These are phyloP conservation scores for Prionchulus punctatus DNA, from an alignment of 2,888 invertebrate genomes.

Conservation along the genomic window DNA sequence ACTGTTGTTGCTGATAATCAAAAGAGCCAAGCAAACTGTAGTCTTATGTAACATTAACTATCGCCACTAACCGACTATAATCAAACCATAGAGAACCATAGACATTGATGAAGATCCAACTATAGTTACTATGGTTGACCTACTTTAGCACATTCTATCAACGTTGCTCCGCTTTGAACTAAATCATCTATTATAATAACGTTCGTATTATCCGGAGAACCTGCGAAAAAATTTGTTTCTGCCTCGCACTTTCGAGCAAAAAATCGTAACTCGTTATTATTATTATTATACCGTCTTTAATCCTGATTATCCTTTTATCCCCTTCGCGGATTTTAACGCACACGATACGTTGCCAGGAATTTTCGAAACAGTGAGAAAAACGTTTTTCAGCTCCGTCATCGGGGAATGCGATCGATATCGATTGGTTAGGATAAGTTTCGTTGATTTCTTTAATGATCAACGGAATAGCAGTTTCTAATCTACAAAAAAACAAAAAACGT, in stretches of 20 bases:
- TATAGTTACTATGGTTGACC: neutral
- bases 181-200: constrained; percentile 36
- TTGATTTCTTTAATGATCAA: constrained; percentile 20
- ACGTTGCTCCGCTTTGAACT: constrained; percentile 36
- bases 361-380: constrained; percentile 29
- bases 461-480: constrained; percentile 34
- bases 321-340: constrained; percentile 34
- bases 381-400: constrained; percentile 37
- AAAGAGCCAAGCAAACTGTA: no score
- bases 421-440: constrained; percentile 14
- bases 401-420: constrained; percentile 33
- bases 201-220: no score
- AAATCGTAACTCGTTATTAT: no score
- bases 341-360: constrained; percentile 20
- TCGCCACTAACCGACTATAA: no score
- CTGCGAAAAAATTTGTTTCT: no score
- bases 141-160: constrained; percentile 35
- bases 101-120: no score
- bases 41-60: no score
- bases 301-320: constrained; percentile 28
- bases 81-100: no score
- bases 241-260: no score
- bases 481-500: constrained; percentile 15
- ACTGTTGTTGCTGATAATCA: no score
- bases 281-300: constrained; percentile 35